Percentiles rank a stretch among this genome's conserved stretches.
Conservation (phyloP, 2,113 vertebrate species). For the Prunella himalayana region DNA sequence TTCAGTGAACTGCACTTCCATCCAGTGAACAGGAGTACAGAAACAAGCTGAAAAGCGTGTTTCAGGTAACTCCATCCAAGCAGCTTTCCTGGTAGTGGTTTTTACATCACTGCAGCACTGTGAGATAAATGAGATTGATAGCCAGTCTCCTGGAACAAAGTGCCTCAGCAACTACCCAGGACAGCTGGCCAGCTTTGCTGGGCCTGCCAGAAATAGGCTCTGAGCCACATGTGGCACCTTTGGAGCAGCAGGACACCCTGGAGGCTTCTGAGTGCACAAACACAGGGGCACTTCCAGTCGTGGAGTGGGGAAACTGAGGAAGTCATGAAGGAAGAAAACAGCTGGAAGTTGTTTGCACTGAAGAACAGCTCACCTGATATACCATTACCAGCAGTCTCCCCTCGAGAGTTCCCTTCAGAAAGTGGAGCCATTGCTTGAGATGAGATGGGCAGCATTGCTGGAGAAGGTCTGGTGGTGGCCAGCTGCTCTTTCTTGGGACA, state of each 20-base stretch:
- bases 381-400: accelerated
- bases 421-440: not conserved
- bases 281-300: accelerated
- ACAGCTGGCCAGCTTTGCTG: not conserved
- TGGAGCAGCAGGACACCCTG: not conserved
- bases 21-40: not conserved
- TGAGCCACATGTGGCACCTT: not conserved
- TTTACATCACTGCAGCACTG: not conserved
- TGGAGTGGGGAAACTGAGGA: not conserved
- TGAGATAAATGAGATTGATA: not conserved
- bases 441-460: not conserved
- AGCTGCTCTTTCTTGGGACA: not conserved
- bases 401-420: accelerated
- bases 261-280: not conserved
- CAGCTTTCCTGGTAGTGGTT: not conserved
- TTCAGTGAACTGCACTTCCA: not conserved
- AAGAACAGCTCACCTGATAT: not conserved
- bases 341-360: not conserved
- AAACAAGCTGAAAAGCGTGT: not conserved
- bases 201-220: not conserved
- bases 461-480: not conserved
- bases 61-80: not conserved
- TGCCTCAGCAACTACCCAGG: not conserved
- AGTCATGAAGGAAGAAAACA: not conserved
- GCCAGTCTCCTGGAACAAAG: not conserved